Conservation (phyloP, 2,888 invertebrate species). For the Thereva unica region DNA sequence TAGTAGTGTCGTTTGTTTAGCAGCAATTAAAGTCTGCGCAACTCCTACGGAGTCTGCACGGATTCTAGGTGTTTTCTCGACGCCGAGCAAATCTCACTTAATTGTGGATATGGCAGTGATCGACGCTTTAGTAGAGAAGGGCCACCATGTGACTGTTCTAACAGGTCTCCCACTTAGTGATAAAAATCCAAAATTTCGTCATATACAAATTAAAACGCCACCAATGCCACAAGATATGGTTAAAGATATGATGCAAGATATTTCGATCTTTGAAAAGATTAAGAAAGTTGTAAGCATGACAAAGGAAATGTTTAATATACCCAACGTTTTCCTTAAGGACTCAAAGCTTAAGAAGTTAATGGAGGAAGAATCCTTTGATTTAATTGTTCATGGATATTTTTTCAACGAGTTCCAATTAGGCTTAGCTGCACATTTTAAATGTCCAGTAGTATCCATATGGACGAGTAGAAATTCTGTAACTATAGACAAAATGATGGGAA, state of each 20-base stretch:
- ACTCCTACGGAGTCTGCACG: slow-evolving; percentile 38
- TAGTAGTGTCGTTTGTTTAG: too few relatives aligned
- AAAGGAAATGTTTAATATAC: not conserved
- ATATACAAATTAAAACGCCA: too few relatives aligned
- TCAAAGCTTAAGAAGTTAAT: slow-evolving; percentile 45
- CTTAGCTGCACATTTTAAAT: slow-evolving; percentile 51
- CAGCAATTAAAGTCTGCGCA: too few relatives aligned
- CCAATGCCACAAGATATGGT: too few relatives aligned
- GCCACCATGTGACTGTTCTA: slow-evolving; percentile 55
- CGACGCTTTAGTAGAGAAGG: slow-evolving; percentile 50
- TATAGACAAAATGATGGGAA: slow-evolving; percentile 49
- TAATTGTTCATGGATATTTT: slow-evolving; percentile 51
- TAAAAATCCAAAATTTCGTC: too few relatives aligned
- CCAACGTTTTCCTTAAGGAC: slow-evolving; percentile 40
- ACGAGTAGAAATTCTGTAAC: slow-evolving; percentile 48
- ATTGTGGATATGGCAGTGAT: slow-evolving; percentile 53
- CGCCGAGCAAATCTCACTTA: slow-evolving; percentile 53
- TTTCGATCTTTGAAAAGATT: too few relatives aligned
- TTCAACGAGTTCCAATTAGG: slow-evolving; percentile 53
- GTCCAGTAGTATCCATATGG: slow-evolving; percentile 49
- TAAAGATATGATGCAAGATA: too few relatives aligned
- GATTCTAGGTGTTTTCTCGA: slow-evolving; percentile 53
- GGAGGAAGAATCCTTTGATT: slow-evolving; percentile 48
- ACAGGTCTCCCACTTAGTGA: slow-evolving; percentile 40
- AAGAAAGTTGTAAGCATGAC: too few relatives aligned